Evolutionary conservation across 2,797 vertebrate species (phyloP).

Genomic region (Moxostoma hubbsi): DNA sequence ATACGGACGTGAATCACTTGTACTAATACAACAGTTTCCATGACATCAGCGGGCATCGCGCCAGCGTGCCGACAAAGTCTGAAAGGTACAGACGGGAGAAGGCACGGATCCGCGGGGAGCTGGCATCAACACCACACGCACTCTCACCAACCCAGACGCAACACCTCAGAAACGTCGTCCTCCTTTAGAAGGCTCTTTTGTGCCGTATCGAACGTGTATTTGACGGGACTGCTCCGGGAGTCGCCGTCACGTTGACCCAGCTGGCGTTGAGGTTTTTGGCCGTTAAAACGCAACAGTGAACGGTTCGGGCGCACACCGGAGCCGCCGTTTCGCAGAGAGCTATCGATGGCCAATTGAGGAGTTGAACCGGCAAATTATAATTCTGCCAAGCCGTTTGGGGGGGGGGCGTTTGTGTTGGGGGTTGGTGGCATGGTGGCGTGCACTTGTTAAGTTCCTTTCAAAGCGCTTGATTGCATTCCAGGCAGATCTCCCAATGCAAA

Average conservation of each 20-base stretch:
- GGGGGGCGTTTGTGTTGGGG: too few relatives aligned
- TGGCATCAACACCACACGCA: constrained; percentile 58
- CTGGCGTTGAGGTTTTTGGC: constrained; percentile 70
- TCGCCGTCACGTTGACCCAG: constrained; percentile 66
- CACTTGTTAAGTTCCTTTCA: constrained; percentile 70
- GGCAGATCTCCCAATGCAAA: constrained; percentile 64
- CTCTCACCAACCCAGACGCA: constrained; percentile 23
- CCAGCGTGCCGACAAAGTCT: constrained; percentile 92
- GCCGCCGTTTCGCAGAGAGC: constrained; percentile 18
- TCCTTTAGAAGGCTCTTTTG: too few relatives aligned
- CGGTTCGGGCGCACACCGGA: constrained; percentile 33
- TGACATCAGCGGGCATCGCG: constrained; percentile 95
- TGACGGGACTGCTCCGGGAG: constrained; percentile 58
- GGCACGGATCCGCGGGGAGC: constrained; percentile 78
- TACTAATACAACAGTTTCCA: constrained; percentile 97
- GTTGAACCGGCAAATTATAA: constrained; percentile 53
- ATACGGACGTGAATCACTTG: constrained; percentile 94
- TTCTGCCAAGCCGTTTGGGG: constrained; percentile 49
- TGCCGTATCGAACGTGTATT: too few relatives aligned
- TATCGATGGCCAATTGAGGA: constrained; percentile 57
- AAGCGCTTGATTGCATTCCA: constrained; percentile 68
- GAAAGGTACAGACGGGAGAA: constrained; percentile 81
- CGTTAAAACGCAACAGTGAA: not conserved
- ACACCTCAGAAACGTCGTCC: too few relatives aligned
- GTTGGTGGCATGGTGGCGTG: too few relatives aligned